These are phyloP conservation scores for Meganola albula DNA, from an alignment of 2,888 invertebrate species.

Conservation along the genomic window DNA sequence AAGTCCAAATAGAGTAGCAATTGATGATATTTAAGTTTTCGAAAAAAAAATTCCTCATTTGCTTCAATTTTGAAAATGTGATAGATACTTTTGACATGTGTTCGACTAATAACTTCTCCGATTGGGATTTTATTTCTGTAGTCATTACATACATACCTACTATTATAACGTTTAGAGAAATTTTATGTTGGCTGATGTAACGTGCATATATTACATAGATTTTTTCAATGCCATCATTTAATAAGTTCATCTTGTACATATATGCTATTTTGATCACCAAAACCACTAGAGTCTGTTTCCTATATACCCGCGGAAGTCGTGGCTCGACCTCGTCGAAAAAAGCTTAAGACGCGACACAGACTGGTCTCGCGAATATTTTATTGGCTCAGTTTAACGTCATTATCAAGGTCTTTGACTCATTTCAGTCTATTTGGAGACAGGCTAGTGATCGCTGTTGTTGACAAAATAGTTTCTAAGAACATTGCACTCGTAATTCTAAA, in stretches of 20 bases:
- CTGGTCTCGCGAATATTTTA: slow-evolving; percentile 49
- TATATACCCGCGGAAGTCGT: slow-evolving; percentile 38
- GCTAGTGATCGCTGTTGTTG: slow-evolving; percentile 53
- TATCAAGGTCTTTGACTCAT: slow-evolving; percentile 71
- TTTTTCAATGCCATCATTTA: too few relatives aligned
- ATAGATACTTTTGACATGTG: too few relatives aligned
- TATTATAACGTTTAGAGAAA: too few relatives aligned
- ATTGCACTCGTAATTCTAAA: slow-evolving; percentile 34
- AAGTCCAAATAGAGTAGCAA: slow-evolving; percentile 10
- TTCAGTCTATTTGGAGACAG: slow-evolving; percentile 48
- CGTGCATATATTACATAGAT: too few relatives aligned
- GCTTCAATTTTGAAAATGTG: too few relatives aligned
- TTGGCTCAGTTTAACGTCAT: slow-evolving; percentile 50
- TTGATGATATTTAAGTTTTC: slow-evolving; percentile 1
- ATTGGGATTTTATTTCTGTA: too few relatives aligned
- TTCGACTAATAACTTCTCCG: too few relatives aligned
- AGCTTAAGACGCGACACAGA: slow-evolving; percentile 24
- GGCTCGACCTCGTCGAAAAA: slow-evolving; percentile 30
- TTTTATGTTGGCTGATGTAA: too few relatives aligned
- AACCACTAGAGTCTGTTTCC: slow-evolving; percentile 23
- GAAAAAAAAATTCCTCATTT: too few relatives aligned
- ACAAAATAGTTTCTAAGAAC: slow-evolving; percentile 42
- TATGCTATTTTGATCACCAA: slow-evolving; percentile 12
- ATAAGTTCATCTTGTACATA: slow-evolving; percentile 10
- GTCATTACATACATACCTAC: too few relatives aligned